Conservation (phyloP, 2,888 invertebrate species). For the Tuberolachnus salignus region DNA sequence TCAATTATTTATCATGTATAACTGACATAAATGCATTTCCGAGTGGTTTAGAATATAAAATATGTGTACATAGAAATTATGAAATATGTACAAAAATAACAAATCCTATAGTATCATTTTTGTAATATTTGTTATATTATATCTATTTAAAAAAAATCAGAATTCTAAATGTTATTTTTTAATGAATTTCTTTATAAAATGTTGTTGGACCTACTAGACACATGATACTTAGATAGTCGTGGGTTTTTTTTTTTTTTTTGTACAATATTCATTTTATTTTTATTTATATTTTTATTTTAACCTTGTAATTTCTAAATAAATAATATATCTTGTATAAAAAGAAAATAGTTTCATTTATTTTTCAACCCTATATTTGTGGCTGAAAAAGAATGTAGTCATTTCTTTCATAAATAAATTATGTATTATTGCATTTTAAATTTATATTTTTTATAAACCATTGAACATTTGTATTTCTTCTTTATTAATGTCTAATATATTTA, state of each 20-base stretch:
- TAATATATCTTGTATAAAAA: slow-evolving; percentile 46
- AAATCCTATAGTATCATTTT: slow-evolving; percentile 52
- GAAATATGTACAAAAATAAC: slow-evolving; percentile 51
- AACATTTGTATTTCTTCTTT: slow-evolving; percentile 35
- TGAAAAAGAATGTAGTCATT: slow-evolving; percentile 22
- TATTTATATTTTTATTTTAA: slow-evolving; percentile 44
- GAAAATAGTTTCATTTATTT: slow-evolving; percentile 42
- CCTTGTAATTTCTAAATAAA: slow-evolving; percentile 53
- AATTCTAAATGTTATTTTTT: slow-evolving; percentile 55
- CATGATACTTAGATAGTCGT: slow-evolving; percentile 35
- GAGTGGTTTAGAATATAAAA: slow-evolving; percentile 47
- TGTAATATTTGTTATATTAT: slow-evolving; percentile 56
- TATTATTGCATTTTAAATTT: slow-evolving; percentile 36
- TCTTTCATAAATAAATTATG: slow-evolving; percentile 27
- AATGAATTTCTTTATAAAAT: slow-evolving; percentile 53
- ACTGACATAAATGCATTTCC: slow-evolving; percentile 44
- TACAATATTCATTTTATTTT: slow-evolving; percentile 49
- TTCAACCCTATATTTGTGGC: slow-evolving; percentile 14
- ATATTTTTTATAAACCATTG: slow-evolving; percentile 43
- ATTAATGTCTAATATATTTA: slow-evolving; percentile 43
- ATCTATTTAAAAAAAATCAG: slow-evolving; percentile 40
- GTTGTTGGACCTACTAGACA: slow-evolving; percentile 45
- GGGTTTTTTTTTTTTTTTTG: slow-evolving; percentile 47
- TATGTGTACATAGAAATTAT: slow-evolving; percentile 53
- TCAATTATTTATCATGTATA: slow-evolving; percentile 52